These are phyloP conservation scores for Phalera bucephala DNA, from an alignment of 2,888 invertebrate species.

Conservation along the genomic window DNA sequence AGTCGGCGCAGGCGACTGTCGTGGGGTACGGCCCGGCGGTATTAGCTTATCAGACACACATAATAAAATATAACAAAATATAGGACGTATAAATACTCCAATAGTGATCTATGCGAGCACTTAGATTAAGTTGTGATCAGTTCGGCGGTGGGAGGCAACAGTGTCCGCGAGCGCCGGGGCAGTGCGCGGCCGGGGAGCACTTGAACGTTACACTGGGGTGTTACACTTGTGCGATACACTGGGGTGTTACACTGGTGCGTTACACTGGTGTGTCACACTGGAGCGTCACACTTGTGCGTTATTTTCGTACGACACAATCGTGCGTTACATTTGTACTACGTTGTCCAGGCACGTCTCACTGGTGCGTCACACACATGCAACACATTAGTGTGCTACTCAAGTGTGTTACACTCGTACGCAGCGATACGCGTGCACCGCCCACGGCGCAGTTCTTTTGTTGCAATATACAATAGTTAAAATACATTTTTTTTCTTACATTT, in stretches of 20 bases:
- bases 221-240: no score
- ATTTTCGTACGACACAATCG: no score
- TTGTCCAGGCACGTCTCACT: no score
- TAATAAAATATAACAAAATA: conserved; percentile 81
- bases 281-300: no score
- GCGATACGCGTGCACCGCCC: conserved; percentile 43
- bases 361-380: no score
- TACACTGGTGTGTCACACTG: no score
- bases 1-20: conserved; percentile 30
- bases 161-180: conserved; percentile 51
- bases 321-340: no score
- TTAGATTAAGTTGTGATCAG: conserved; percentile 65
- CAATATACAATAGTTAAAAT: conserved; percentile 82
- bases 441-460: conserved; percentile 46
- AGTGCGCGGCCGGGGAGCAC: conserved; percentile 21
- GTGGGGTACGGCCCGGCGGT: conserved; percentile 60
- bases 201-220: no score
- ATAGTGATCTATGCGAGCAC: conserved; percentile 72
- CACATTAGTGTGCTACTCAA: no score
- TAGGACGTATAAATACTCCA: conserved; percentile 70
- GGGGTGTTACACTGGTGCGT: no score
- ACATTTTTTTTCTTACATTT: conserved; percentile 79
- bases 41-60: conserved; percentile 68
- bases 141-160: conserved; percentile 72
- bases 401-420: no score